A percentile compares a stretch with the other conserved stretches of the same genome.
phyloP scores from a whole-genome alignment of 2,113 vertebrate species.

The Fukomys damarensis region DNA sequence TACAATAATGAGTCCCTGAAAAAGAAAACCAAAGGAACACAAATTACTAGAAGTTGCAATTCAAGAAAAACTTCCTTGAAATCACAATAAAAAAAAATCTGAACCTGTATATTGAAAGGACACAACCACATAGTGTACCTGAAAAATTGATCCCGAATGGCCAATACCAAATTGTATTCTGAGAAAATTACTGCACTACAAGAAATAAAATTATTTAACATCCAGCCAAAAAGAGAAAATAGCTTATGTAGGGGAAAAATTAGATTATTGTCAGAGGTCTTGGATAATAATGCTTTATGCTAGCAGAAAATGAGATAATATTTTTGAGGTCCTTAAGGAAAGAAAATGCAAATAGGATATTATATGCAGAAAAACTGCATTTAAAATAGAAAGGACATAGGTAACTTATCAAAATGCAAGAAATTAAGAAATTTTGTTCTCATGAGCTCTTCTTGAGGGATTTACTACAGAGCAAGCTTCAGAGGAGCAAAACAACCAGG shows the following conservation, averaged over 20 bases:
- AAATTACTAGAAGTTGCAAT: neutral
- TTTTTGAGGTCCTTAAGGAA: neutral
- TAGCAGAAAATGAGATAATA: conserved; percentile 37
- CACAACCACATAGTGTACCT: neutral
- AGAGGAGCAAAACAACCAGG: neutral
- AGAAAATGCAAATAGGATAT: conserved; percentile 42
- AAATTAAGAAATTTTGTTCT: neutral
- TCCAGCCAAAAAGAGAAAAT: conserved; percentile 3
- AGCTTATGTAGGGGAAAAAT: conserved; percentile 48
- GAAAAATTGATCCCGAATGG: neutral
- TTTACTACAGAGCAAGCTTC: neutral
- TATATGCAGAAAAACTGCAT: conserved; percentile 20
- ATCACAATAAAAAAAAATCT: neutral
- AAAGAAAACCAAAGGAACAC: neutral
- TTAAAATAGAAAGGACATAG: neutral
- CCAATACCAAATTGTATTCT: neutral
- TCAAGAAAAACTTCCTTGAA: neutral
- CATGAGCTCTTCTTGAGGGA: neutral
- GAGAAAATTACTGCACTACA: conserved; percentile 36
- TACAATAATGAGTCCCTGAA: neutral
- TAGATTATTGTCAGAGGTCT: conserved; percentile 46
- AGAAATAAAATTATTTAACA: conserved; percentile 17
- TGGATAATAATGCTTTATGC: neutral
- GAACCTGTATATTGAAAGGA: conserved; percentile 1
- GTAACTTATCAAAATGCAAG: neutral